Conservation (phyloP, 2,113 vertebrate genomes). For the Dicrurus megarhynchus region DNA sequence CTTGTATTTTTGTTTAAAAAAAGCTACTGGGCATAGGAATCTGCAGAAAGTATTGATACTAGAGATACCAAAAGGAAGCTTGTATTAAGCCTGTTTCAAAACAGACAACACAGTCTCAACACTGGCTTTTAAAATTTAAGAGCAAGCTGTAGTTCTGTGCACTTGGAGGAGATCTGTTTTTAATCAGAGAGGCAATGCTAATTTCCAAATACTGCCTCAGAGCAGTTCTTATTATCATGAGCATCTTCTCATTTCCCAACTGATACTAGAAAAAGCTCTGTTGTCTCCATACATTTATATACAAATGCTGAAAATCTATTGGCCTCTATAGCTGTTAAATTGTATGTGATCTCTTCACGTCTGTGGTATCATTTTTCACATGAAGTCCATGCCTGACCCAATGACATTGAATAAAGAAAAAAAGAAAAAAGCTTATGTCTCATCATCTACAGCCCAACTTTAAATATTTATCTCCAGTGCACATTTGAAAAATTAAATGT, state of each 20-base stretch:
- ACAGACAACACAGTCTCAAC: neutral
- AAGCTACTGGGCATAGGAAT: neutral
- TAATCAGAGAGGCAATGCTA: neutral
- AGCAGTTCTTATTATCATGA: no score
- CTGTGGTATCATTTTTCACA: neutral
- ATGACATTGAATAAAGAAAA: neutral
- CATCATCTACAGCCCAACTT: neutral
- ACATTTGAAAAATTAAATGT: neutral
- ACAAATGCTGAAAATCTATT: neutral
- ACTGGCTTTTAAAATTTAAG: neutral
- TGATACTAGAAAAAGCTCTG: neutral
- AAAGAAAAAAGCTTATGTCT: fast-evolving
- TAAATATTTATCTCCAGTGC: neutral
- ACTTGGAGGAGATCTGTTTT: neutral
- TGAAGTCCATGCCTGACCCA: neutral
- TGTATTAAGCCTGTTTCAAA: neutral
- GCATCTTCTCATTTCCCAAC: no score
- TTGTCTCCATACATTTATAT: neutral
- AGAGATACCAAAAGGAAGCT: neutral
- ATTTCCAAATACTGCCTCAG: neutral
- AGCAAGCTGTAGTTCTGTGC: neutral
- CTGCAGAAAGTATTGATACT: neutral
- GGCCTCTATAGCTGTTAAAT: neutral
- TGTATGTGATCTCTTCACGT: fast-evolving
- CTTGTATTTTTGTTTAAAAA: neutral